phyloP scores from a whole-genome alignment of 2,113 vertebrate species.

The Rhipidura dahli region DNA sequence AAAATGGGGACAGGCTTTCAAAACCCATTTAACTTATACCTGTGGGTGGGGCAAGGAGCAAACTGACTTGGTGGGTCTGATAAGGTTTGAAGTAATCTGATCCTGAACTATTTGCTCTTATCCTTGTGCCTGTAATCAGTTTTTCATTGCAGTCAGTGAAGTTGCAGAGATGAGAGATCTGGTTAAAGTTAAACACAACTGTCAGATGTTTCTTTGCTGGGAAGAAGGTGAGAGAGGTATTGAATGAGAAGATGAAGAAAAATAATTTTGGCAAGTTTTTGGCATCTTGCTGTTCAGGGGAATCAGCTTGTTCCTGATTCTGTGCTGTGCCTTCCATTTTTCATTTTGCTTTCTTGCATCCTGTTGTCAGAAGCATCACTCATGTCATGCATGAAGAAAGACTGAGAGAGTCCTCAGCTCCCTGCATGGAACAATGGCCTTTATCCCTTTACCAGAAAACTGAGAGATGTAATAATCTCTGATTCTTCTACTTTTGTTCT shows the following conservation, averaged over 20 bases:
- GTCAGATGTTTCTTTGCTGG: neutral
- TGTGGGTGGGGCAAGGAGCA: neutral
- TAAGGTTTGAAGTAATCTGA: slow-evolving; percentile 6
- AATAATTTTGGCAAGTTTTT: neutral
- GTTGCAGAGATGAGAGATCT: neutral
- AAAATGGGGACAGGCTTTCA: neutral
- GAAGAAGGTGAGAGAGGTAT: neutral
- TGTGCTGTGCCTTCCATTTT: neutral
- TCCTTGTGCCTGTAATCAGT: neutral
- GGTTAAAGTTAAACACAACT: slow-evolving; percentile 2
- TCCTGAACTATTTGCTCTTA: neutral
- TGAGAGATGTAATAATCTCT: neutral
- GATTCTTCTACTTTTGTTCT: slow-evolving; percentile 6
- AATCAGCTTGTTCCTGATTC: neutral
- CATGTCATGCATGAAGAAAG: neutral
- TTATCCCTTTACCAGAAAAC: neutral
- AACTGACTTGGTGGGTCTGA: neutral
- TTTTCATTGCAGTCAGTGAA: neutral
- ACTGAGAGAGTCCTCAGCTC: neutral
- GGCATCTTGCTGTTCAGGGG: neutral
- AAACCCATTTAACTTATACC: neutral
- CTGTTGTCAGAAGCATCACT: slow-evolving; percentile 10
- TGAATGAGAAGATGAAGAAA: neutral
- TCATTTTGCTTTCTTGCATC: neutral
- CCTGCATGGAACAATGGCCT: neutral